Evolutionary conservation across 2,888 invertebrate genomes (phyloP), one percentile per base, ranked within the genome.

Genomic region (Blomia tropicalis): DNA sequence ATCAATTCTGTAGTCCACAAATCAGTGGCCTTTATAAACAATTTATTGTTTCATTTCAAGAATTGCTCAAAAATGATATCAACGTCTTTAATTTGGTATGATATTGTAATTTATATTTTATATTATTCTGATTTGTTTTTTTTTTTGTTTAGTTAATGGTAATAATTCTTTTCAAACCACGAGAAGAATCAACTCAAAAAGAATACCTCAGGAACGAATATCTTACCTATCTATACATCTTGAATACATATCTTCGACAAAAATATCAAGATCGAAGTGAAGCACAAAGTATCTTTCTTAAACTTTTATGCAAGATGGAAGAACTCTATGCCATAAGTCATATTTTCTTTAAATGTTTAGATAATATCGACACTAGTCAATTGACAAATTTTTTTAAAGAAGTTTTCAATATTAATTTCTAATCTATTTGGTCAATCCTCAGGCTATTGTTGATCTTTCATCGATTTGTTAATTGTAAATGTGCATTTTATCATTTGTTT

Each of bases 361-460:
- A 47, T 19, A 47, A 47, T 47, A 47, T 47, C 51, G 51, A 47
- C 51, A 47, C 51, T 47, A 47, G 51, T 47, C 51, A 47, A n/a
- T 27, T 47, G 14, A 47, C 51, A 7, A 47, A 47, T 47, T 47
- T 47, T n/a, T 47, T 47, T n/a, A 47, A 47, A n/a, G 51, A 47
- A 47, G 51, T 47, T 19, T 47, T 47, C 51, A 47, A 47, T n/a
- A 47, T 47, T 47, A 47, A 47, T n/a, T 47, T 47, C 22, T 47
- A 27, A 47, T 17, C 41, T 14, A 41, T n/a, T n/a, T n/a, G n/a
- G n/a, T n/a, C n/a, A n/a, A n/a, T n/a, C n/a, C n/a, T n/a, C n/a
- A n/a, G n/a, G n/a, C n/a, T n/a, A n/a, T n/a, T n/a, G n/a, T n/a
- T n/a, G n/a, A n/a, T n/a, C n/a, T n/a, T n/a, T n/a, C n/a, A n/a